Percentiles rank a stretch among this genome's conserved stretches.
phyloP scores from a whole-genome alignment of 2,113 vertebrate species.

The Nymphicus hollandicus region DNA sequence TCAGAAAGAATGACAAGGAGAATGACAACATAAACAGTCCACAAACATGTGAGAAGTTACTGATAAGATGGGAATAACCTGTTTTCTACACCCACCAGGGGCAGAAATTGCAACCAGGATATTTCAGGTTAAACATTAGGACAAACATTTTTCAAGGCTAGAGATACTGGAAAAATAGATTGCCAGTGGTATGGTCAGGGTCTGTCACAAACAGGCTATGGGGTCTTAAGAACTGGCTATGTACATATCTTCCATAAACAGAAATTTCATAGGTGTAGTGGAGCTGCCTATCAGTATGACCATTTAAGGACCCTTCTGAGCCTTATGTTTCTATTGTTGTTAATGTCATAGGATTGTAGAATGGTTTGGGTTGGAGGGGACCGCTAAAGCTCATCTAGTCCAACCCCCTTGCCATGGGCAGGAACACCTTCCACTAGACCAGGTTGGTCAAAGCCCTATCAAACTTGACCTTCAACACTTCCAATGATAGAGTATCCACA shows the following conservation, averaged over 20 bases:
- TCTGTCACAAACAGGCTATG: neutral
- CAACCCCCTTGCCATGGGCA: neutral
- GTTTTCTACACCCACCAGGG: neutral
- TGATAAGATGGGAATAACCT: neutral
- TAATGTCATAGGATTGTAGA: neutral
- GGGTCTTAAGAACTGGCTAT: neutral
- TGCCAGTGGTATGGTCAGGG: neutral
- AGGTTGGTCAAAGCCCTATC: neutral
- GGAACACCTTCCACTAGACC: neutral
- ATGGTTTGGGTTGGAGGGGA: neutral
- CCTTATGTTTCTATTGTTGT: neutral
- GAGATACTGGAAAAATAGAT: neutral
- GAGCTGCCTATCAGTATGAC: neutral
- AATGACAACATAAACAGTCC: neutral
- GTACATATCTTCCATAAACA: neutral
- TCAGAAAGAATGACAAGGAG: neutral
- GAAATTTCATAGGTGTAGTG: neutral
- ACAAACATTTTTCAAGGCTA: neutral
- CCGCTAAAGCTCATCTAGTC: neutral
- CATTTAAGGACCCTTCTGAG: neutral
- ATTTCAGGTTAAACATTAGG: neutral
- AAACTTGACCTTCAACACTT: neutral
- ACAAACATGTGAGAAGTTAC: neutral
- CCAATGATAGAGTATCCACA: neutral
- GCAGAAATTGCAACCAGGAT: neutral